Evolutionary conservation across 2,797 vertebrate species (phyloP).

Genomic region (Tokudaia muenninki): DNA sequence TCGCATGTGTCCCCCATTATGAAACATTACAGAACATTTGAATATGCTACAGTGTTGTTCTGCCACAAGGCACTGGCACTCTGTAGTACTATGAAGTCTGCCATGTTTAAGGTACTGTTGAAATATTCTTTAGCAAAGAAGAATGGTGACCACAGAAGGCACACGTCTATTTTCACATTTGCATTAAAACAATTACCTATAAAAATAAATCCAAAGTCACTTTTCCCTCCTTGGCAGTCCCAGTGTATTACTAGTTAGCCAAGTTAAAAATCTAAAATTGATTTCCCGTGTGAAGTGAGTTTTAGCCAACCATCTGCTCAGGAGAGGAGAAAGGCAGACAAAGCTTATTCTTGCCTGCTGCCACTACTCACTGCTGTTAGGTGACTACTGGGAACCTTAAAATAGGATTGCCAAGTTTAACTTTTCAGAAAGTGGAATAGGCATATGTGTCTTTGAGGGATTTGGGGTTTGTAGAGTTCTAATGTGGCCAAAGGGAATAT

Average conservation of each 20-base stretch:
- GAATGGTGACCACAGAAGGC: background rate
- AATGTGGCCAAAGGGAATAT: background rate
- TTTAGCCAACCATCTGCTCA: conserved; percentile 83
- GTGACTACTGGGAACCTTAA: conserved; percentile 71
- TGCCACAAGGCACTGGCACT: background rate
- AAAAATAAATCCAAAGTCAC: background rate
- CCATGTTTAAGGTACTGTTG: background rate
- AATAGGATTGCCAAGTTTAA: conserved; percentile 71
- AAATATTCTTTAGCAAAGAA: background rate
- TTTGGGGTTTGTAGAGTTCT: background rate
- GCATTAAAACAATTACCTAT: background rate
- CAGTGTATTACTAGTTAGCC: conserved; percentile 62
- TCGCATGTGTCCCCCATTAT: conserved; percentile 71
- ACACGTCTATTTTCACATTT: conserved; percentile 38
- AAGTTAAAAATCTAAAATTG: conserved; percentile 80
- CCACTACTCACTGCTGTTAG: conserved; percentile 61
- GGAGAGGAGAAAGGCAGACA: conserved; percentile 63
- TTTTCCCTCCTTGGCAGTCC: conserved; percentile 58
- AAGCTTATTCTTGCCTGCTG: conserved; percentile 67
- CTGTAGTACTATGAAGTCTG: background rate
- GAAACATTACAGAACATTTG: background rate
- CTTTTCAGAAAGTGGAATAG: conserved; percentile 58
- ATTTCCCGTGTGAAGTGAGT: conserved; percentile 69
- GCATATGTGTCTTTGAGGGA: conserved; percentile 55
- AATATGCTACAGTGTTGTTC: background rate